Conservation (phyloP, 2,113 vertebrate genomes). For the Kobus ellipsiprymnus region DNA sequence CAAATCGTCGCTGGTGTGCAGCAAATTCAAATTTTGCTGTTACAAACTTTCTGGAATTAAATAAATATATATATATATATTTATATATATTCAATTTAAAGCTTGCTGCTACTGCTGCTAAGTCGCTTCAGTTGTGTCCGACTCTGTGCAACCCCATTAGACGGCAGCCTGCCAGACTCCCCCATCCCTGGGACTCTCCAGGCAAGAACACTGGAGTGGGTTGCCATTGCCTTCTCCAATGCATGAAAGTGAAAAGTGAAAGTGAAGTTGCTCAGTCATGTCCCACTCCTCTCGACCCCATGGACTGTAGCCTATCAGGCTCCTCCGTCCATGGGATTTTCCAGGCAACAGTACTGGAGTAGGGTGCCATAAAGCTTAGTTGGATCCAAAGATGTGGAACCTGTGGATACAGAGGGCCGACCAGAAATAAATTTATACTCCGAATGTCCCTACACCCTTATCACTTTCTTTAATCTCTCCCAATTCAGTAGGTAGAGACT, state of each 20-base stretch:
- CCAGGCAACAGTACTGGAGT: no score
- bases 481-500: background rate
- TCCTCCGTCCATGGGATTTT: no score
- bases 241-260: no score
- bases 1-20: background rate
- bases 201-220: no score
- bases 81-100: background rate
- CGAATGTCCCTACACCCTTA: background rate
- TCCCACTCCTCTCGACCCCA: fast-evolving
- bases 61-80: background rate
- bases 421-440: background rate
- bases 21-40: background rate
- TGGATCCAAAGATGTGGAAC: background rate
- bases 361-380: background rate
- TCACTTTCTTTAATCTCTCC: background rate
- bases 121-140: no score
- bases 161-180: no score
- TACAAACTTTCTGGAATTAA: background rate
- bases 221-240: no score
- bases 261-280: no score
- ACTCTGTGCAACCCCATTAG: no score
- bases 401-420: background rate
- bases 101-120: no score
- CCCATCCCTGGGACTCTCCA: no score
- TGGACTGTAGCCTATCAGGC: no score